Percentiles rank a stretch among this genome's conserved stretches.
These are phyloP conservation scores for Vulpes ferrilata DNA, from an alignment of 2,113 vertebrate species.

Conservation along the genomic window DNA sequence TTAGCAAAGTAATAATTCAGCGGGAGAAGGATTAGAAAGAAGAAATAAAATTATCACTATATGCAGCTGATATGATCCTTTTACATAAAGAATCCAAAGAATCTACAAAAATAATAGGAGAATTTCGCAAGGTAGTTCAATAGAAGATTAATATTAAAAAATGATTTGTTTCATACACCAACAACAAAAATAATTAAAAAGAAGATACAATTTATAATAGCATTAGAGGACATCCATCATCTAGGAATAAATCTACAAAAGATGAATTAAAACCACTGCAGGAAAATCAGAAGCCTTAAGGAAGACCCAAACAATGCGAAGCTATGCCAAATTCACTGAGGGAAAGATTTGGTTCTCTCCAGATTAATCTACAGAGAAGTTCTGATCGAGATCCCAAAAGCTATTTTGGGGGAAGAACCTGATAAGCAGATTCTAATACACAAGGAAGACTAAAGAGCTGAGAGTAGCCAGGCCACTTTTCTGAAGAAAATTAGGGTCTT, in stretches of 20 bases:
- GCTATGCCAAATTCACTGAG: not conserved
- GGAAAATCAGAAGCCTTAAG: conserved; percentile 22
- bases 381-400: conserved; percentile 32
- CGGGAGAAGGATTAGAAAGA: conserved; percentile 21
- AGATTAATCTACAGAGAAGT: not conserved
- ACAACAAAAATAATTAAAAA: conserved; percentile 62
- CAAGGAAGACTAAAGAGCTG: not conserved
- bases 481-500: not conserved
- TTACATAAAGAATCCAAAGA: conserved; percentile 40
- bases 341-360: not conserved
- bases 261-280: conserved; percentile 35
- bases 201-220: conserved; percentile 26
- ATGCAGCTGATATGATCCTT: not conserved
- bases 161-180: conserved; percentile 42
- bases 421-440: not conserved
- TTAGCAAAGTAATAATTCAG: not conserved
- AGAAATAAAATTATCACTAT: conserved; percentile 53
- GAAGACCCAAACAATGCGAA: not conserved
- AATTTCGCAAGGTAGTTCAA: conserved; percentile 22
- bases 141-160: conserved; percentile 41
- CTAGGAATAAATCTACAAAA: conserved; percentile 52
- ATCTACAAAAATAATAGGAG: conserved; percentile 56
- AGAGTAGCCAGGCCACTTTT: not conserved
- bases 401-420: conserved; percentile 25
- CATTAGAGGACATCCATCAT: conserved; percentile 11